Percentiles rank a stretch among this genome's conserved stretches.
Conservation (phyloP, 2,888 invertebrate genomes). For the Tetragonula carbonaria region DNA sequence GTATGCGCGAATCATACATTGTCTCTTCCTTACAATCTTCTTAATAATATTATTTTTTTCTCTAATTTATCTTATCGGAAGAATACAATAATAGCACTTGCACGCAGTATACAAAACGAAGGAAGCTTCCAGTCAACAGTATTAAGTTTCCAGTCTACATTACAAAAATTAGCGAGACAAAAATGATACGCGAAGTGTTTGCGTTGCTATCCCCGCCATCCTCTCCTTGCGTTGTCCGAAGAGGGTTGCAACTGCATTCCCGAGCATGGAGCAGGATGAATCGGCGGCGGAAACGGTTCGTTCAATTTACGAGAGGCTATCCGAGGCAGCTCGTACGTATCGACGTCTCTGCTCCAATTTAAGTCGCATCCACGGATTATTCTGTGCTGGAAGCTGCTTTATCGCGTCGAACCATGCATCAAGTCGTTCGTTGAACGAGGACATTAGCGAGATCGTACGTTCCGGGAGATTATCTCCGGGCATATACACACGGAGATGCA, state of each 20-base stretch:
- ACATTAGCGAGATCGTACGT: constrained; percentile 52
- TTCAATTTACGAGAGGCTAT: constrained; percentile 58
- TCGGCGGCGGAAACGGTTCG: constrained; percentile 47
- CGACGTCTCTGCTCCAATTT: constrained; percentile 52
- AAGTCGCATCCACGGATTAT: constrained; percentile 43
- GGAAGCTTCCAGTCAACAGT: no score
- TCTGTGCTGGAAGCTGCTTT: constrained; percentile 10
- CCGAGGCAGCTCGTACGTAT: constrained; percentile 29
- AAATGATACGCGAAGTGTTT: no score
- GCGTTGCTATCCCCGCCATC: no score
- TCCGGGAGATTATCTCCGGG: constrained; percentile 49
- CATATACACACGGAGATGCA: background rate
- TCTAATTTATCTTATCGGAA: no score
- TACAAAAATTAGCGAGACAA: no score
- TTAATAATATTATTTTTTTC: no score
- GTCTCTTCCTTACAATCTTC: no score
- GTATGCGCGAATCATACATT: no score
- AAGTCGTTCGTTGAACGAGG: constrained; percentile 28
- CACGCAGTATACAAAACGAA: no score
- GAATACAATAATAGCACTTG: no score
- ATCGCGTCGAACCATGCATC: constrained; percentile 31
- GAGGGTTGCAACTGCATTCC: constrained; percentile 33
- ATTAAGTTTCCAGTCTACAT: no score
- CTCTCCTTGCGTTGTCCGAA: no score
- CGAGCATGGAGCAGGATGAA: constrained; percentile 5